A percentile compares a stretch with the other conserved stretches of the same genome.
Evolutionary conservation across 2,797 vertebrate genomes (phyloP).

Genomic region (Enteromius afrohamiltoni): DNA sequence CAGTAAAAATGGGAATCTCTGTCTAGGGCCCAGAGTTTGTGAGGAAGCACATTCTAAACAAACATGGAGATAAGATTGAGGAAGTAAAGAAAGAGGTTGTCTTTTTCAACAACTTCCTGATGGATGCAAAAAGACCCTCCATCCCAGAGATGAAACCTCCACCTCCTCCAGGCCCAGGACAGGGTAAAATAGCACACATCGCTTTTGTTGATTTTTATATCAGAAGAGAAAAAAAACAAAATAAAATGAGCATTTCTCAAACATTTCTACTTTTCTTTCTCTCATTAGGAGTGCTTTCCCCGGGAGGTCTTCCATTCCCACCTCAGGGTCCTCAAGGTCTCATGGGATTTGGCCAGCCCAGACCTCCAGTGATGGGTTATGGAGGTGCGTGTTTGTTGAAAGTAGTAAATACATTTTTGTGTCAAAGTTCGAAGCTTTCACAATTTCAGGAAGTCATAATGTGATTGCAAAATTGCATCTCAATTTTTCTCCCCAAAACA

Average conservation of each 20-base stretch:
- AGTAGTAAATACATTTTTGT: neutral
- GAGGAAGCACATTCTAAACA: slow-evolving; percentile 93
- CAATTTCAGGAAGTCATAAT: neutral
- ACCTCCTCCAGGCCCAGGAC: slow-evolving; percentile 83
- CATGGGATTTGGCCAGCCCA: slow-evolving; percentile 89
- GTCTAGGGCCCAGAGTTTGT: slow-evolving; percentile 92
- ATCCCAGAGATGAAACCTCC: slow-evolving; percentile 89
- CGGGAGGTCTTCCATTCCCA: slow-evolving; percentile 83
- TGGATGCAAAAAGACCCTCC: slow-evolving; percentile 89
- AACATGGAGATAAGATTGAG: slow-evolving; percentile 92
- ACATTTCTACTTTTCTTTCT: neutral
- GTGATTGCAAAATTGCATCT: neutral
- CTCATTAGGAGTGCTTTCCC: slow-evolving; percentile 81
- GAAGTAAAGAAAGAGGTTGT: slow-evolving; percentile 92
- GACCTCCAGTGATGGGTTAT: slow-evolving; percentile 90
- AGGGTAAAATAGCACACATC: slow-evolving; percentile 69
- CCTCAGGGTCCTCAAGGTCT: slow-evolving; percentile 88
- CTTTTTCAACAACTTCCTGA: slow-evolving; percentile 93
- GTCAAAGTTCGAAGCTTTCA: neutral
- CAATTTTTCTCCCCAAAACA: neutral
- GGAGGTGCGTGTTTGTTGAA: slow-evolving; percentile 74
- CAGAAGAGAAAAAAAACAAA: neutral
- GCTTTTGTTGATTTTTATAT: neutral
- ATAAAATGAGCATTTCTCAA: neutral
- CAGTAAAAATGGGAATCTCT: neutral